Evolutionary conservation across 2,888 invertebrate species (phyloP).

Genomic region (Leucophenga maculata): DNA sequence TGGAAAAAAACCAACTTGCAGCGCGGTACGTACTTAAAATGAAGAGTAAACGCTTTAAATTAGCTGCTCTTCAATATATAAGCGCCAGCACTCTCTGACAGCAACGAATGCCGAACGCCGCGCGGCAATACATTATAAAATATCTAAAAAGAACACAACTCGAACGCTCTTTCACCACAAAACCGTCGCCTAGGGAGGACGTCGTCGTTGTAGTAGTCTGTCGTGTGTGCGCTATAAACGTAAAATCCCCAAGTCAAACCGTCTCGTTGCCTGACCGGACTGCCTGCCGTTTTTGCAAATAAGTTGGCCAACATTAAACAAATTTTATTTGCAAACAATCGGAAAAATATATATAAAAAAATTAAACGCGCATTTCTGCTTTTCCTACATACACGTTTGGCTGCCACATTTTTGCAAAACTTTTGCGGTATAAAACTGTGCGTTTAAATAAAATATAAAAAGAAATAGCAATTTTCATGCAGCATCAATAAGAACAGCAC

Average conservation of each 20-base stretch:
- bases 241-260: constrained; percentile 16
- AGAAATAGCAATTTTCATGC: constrained; percentile 1
- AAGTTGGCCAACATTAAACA: constrained; percentile 26
- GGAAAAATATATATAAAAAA: neutral
- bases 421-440: no score
- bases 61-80: neutral
- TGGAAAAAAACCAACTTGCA: no score
- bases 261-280: neutral
- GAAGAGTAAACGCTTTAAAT: no score
- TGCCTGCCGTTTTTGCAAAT: constrained; percentile 14
- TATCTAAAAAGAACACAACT: constrained; percentile 40
- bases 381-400: constrained; percentile 6
- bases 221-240: constrained; percentile 38
- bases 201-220: constrained; percentile 32
- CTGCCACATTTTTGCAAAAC: no score
- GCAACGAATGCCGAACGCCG: no score
- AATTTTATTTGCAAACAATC: neutral
- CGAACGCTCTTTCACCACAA: constrained; percentile 63
- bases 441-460: constrained; percentile 52
- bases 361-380: constrained; percentile 34
- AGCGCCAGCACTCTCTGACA: neutral
- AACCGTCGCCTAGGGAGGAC: constrained; percentile 60
- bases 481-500: neutral
- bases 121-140: constrained; percentile 50
- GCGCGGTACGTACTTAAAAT: no score